Base-by-base conservation (phyloP, 2,888 invertebrate genomes). In the Orchesellides sinensis region DNA sequence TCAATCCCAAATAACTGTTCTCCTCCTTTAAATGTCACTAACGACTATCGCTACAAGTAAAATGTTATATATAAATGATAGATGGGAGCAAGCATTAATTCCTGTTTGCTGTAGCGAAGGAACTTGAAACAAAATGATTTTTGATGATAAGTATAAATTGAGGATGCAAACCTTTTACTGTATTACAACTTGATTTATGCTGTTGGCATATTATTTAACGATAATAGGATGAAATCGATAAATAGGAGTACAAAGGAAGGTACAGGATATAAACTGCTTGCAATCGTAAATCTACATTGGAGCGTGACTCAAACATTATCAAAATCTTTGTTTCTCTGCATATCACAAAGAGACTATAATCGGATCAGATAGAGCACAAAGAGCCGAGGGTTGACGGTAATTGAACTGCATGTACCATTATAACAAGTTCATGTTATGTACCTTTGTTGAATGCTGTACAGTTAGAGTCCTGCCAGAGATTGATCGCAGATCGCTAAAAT, bases 171-270 rank as follows among this genome's bases (percentile, higher is more conserved):
- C 27, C 32, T 25, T 12, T n/a, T 40, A 12, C n/a, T n/a, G 32
- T 32, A 59, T 29, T 59, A 32, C 23, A 29, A 59, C 14, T 25
- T 54, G 54, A 54, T 54, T 54, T 54, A 54, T 54, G 54, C 8
- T 59, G 32, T 32, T 59, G 59, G 32, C 59, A 59, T 59, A 23
- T 59, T 32, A 10, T 29, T 59, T 59, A 12, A 52, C 32, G 59
- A 59, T 59, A 59, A 59, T 59, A 32, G 59, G 59, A 59, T 59
- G 59, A 59, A 59, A 29, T 59, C 59, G 29, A 29, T 32, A 59
- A 29, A 32, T n/a, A 32, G 32, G 25, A 59, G 29, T 29, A 32
- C 32, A 4, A n/a, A 56, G 56, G 56, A 56, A 29, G n/a, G 59
- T 59, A 59, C 27, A 17, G 3, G 49, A 17, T n/a, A 49, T 3